Conservation (phyloP, 2,113 vertebrate genomes). For the Alethe diademata region DNA sequence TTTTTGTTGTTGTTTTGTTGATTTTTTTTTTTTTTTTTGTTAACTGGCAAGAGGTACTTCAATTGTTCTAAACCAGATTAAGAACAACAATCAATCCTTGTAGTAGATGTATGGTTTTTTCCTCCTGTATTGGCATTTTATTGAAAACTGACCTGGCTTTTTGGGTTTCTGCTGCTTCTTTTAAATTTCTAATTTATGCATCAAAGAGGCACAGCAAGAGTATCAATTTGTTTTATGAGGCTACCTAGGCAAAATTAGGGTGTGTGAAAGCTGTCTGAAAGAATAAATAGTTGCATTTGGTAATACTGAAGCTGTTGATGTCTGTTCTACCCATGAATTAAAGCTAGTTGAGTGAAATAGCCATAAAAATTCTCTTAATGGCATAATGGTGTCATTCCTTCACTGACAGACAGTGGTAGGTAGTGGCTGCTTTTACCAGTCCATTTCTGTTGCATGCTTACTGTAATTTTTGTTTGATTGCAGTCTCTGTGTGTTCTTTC, state of each 20-base stretch:
- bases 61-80: background rate
- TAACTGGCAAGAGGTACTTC: background rate
- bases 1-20: too few species aligned
- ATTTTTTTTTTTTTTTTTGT: background rate
- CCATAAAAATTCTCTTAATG: background rate
- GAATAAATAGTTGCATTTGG: background rate
- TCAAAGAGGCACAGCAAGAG: background rate
- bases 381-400: background rate
- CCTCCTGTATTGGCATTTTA: background rate
- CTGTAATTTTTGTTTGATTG: background rate
- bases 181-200: background rate
- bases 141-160: background rate
- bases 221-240: background rate
- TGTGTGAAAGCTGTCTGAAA: background rate
- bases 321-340: background rate
- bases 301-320: background rate
- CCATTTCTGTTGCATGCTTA: background rate
- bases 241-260: background rate
- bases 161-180: background rate
- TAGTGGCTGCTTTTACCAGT: background rate
- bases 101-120: background rate
- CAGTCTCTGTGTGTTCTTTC: slow-evolving; percentile 28
- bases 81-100: background rate
- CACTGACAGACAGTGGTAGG: background rate
- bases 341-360: background rate